A percentile compares a stretch with the other conserved stretches of the same genome.
Conservation (phyloP, 1,140 invertebrate species). For the Aradophagus sp. region DNA sequence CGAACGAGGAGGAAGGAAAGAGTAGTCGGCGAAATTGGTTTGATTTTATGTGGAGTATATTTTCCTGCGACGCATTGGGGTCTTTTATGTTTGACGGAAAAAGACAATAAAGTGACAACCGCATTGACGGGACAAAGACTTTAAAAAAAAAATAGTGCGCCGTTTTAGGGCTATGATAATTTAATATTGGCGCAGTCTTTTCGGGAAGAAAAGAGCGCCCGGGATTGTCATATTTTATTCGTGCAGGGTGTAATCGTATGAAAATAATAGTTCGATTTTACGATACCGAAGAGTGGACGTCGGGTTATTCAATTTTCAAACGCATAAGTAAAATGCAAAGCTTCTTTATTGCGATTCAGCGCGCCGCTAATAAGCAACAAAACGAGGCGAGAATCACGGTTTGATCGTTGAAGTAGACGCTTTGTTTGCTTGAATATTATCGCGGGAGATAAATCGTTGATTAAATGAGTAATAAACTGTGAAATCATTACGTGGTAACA, state of each 20-base stretch:
- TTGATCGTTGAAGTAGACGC: slow-evolving; percentile 10
- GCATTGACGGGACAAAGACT: slow-evolving; percentile 32
- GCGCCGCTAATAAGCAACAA: too few species aligned
- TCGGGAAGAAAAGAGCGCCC: background rate
- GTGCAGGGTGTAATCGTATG: slow-evolving; percentile 16
- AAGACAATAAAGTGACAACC: slow-evolving; percentile 53
- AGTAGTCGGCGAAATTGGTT: slow-evolving; percentile 45
- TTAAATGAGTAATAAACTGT: too few species aligned
- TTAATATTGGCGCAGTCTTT: slow-evolving; percentile 34
- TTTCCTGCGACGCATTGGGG: slow-evolving; percentile 18
- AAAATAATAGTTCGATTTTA: slow-evolving; percentile 21
- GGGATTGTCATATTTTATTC: slow-evolving; percentile 18
- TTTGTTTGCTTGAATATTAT: too few species aligned
- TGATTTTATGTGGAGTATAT: slow-evolving; percentile 41
- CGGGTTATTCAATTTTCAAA: background rate
- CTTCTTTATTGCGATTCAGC: too few species aligned
- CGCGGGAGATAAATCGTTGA: too few species aligned
- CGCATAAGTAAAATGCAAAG: too few species aligned
- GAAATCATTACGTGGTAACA: too few species aligned
- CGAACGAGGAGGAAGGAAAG: slow-evolving; percentile 38
- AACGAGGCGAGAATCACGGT: too few species aligned
- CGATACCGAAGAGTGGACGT: background rate
- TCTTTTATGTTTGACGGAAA: slow-evolving; percentile 51
- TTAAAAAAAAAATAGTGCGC: slow-evolving; percentile 34
- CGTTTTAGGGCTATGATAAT: slow-evolving; percentile 40